Evolutionary conservation across 2,888 invertebrate species (phyloP).

Genomic region (Ormyrus labotus): DNA sequence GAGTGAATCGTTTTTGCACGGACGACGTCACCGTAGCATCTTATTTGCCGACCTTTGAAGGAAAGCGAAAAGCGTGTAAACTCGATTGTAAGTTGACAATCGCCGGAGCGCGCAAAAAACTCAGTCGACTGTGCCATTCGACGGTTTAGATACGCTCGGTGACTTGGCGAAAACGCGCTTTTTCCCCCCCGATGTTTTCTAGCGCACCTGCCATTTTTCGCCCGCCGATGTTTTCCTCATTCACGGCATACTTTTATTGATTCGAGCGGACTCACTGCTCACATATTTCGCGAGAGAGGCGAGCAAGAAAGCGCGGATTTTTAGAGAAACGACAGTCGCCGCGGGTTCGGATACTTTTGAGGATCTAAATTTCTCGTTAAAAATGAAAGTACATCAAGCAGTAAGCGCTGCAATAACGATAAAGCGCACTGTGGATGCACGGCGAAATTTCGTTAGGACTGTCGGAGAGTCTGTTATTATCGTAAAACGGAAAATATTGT

Average conservation of each 20-base stretch:
- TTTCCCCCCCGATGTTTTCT: slow-evolving; percentile 15
- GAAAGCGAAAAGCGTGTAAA: slow-evolving; percentile 43
- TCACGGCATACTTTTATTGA: slow-evolving; percentile 17
- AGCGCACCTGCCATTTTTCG: slow-evolving; percentile 7
- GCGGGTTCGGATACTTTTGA: too few species aligned
- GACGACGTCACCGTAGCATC: not conserved
- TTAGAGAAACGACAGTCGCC: too few species aligned
- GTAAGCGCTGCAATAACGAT: too few species aligned
- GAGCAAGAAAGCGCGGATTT: too few species aligned
- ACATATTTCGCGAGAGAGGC: too few species aligned
- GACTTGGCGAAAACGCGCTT: slow-evolving; percentile 33
- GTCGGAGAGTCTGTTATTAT: not conserved
- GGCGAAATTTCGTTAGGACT: too few species aligned
- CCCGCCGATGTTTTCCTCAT: slow-evolving; percentile 27
- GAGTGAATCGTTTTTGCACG: not conserved
- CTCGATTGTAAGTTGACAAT: slow-evolving; percentile 32
- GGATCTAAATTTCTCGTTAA: too few species aligned
- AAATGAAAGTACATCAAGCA: too few species aligned
- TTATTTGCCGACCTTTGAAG: slow-evolving; percentile 36
- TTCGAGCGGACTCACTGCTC: not conserved
- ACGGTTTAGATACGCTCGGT: slow-evolving; percentile 32
- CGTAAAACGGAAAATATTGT: too few species aligned
- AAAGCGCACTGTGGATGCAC: too few species aligned
- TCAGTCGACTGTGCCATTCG: not conserved
- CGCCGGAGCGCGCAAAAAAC: not conserved